A percentile compares a stretch with the other conserved stretches of the same genome.
Conservation (phyloP, 2,888 invertebrate genomes). For the Therioaphis trifolii region DNA sequence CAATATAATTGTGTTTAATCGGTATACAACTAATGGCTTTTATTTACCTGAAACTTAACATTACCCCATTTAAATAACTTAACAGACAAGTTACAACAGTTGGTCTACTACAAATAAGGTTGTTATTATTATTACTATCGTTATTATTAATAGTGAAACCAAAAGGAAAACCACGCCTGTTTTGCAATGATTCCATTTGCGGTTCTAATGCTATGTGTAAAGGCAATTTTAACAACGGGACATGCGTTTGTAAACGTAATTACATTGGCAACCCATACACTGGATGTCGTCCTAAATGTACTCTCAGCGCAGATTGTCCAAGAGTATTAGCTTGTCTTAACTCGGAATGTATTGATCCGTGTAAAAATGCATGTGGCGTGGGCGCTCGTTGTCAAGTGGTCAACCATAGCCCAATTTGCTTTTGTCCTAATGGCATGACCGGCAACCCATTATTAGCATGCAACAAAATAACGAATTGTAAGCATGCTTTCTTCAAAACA, state of each 20-base stretch:
- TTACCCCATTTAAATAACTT: slow-evolving; percentile 1
- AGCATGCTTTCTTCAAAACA: slow-evolving; percentile 37
- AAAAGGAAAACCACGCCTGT: slow-evolving; percentile 70
- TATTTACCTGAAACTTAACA: not conserved
- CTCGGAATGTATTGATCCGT: slow-evolving; percentile 80
- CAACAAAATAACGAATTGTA: slow-evolving; percentile 67
- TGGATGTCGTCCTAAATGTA: slow-evolving; percentile 79
- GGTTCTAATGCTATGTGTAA: slow-evolving; percentile 73
- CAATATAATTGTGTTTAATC: slow-evolving; percentile 18
- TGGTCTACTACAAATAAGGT: not conserved
- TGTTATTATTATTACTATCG: slow-evolving; percentile 43
- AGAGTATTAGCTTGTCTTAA: slow-evolving; percentile 78
- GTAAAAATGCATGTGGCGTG: slow-evolving; percentile 75
- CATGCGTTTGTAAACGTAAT: slow-evolving; percentile 72
- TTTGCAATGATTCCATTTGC: slow-evolving; percentile 80
- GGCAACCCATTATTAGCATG: slow-evolving; percentile 88
- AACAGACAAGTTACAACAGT: slow-evolving; percentile 40
- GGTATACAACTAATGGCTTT: slow-evolving; percentile 33
- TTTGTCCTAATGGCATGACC: slow-evolving; percentile 80
- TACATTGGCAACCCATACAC: slow-evolving; percentile 73
- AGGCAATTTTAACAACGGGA: slow-evolving; percentile 72
- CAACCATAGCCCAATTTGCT: slow-evolving; percentile 81
- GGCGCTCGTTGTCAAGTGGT: slow-evolving; percentile 61
- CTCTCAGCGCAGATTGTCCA: slow-evolving; percentile 83
- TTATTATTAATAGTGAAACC: slow-evolving; percentile 64